Evolutionary conservation across 2,888 invertebrate species (phyloP), one percentile per base, ranked within the genome.

Genomic region (Rapana venosa): DNA sequence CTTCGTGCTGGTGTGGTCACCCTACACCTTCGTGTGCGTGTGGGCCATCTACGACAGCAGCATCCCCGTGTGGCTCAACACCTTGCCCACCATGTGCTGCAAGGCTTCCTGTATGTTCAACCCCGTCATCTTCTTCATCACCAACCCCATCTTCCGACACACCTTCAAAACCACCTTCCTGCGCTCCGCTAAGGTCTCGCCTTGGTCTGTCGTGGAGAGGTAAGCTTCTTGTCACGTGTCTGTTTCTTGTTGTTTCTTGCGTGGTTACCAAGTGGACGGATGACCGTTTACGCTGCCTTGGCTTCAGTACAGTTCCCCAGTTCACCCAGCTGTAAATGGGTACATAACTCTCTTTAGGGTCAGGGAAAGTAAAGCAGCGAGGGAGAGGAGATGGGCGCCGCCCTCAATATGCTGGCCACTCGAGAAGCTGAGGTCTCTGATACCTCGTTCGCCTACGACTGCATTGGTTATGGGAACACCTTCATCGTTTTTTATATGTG

Each of bases 1-100:
- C n/a, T 92, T 92, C 81, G 88, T 91, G 4, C 58, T 92, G 4
- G 91, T 91, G 8, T 93, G 93, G 93, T 90, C 93, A 15, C 93
- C 93, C 79, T 93, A 93, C 88, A 84, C 92, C n/a, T 89, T 92
- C 79, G 90, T 92, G 61, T 89, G 91, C 66, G 79, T 91, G 11
- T 91, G 90, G 89, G 84, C 90, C 47, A 88, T 93, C 83, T 91
- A 91, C 89, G 87, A 92, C 84, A 35, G 87, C 0, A 61, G 87
- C 81, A 89, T 91, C 36, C 91, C 92, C 4, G 58, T 92, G 32
- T 92, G 92, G 92, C 61, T 90, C 22, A 90, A 88, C 81, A 90
- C 92, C 0, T 81, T 92, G 26, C 92, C 92, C 47, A 92, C 92
- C 32, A 92, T 92, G 92, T 90, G 90, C 56, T 92, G 92, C 84